Evolutionary conservation across 2,797 vertebrate genomes (phyloP), one percentile per base, ranked within the genome.

Genomic region (Enoplosus armatus): DNA sequence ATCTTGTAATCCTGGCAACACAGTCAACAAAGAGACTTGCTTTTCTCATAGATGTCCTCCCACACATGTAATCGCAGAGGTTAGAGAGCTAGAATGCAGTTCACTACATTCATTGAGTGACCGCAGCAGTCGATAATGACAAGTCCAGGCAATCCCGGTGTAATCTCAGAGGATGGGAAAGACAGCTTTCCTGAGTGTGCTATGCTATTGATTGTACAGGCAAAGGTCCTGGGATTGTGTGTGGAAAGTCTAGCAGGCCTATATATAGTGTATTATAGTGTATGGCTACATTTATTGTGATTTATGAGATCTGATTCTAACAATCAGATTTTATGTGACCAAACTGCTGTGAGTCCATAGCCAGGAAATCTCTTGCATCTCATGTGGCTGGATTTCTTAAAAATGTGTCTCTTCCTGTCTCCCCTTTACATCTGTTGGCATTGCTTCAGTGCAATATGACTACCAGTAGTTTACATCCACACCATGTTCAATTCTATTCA

Each of bases 1-100:
- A 92, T 89, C 80, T 87, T 76, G 78, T 90, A 90, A 90, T 91
- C 91, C 87, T 83, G 90, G 89, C 86, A 89, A 89, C 85, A 80
- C 81, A 64, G 90, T 92, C 87, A 92, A 92, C 90, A 94, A 88
- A 92, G 85, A 85, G 54, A 80, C 77, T 69, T 31, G 69, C 70
- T 90, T 80, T 75, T 73, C 80, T 84, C 80, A 69, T 60, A 80
- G 66, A 85, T 60, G 72, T 88, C 86, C 88, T 89, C 89, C 87
- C 90, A 89, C 88, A 83, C 79, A 58, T 58, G 71, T 54, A 85
- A 81, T 65, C 69, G 27, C 47, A 55, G 69, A 81, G 72, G 77
- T 79, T 68, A 35, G 29, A 62, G 55, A 79, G 74, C 59, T 15
- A 22, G 66, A 76, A 77, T 31, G 43, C 71, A 72, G 68, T 72